Conservation (phyloP, 2,113 vertebrate species). For the Cyanistes caeruleus region DNA sequence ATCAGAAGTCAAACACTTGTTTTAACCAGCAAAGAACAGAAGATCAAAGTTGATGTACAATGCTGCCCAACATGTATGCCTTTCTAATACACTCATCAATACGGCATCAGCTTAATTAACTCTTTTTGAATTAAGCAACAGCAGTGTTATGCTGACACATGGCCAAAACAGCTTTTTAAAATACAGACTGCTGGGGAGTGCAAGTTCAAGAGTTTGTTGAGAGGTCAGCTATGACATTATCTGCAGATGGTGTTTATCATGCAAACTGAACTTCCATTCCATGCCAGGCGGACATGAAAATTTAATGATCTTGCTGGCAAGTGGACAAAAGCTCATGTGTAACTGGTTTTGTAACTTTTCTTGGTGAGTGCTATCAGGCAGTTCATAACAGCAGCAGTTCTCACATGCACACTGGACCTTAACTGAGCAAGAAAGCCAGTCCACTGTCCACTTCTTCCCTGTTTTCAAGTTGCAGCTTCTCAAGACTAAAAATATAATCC, state of each 20-base stretch:
- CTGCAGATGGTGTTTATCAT: not conserved
- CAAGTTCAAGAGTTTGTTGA: not conserved
- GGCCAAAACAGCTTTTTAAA: not conserved
- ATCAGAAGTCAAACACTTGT: not conserved
- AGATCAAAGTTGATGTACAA: not conserved
- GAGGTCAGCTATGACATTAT: not conserved
- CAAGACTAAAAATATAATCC: not conserved
- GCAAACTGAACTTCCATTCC: not conserved
- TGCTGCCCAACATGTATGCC: not conserved
- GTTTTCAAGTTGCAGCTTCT: not conserved
- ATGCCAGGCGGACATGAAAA: not conserved
- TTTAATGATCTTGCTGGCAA: not conserved
- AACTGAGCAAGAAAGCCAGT: not conserved
- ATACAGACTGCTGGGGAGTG: not conserved
- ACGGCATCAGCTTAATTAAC: not conserved
- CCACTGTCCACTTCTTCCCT: not conserved
- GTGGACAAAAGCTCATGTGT: not conserved
- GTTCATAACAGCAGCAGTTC: not conserved
- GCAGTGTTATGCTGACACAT: not conserved
- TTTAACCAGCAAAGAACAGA: not conserved
- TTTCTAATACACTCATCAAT: not conserved
- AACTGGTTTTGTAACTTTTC: not conserved
- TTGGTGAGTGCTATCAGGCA: not conserved
- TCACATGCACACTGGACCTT: not conserved
- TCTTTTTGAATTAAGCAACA: not conserved